Evolutionary conservation across 2,888 invertebrate genomes (phyloP).

Genomic region (Orthosia gracilis): DNA sequence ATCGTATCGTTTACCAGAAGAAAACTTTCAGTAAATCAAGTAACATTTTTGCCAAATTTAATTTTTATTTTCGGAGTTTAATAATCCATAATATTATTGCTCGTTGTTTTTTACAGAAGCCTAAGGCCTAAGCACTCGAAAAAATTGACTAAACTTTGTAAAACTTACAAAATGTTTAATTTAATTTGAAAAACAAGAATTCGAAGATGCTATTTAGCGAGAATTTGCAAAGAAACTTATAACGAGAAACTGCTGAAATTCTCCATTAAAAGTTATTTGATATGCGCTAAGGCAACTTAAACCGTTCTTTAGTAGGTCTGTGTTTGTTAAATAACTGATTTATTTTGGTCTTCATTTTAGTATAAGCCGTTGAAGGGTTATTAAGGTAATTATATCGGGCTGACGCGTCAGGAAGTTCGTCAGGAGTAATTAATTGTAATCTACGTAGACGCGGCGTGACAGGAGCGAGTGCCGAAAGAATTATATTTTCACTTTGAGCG

Average conservation of each 20-base stretch:
- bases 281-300: constrained; percentile 43
- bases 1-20: not conserved
- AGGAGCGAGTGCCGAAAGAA: constrained; percentile 28
- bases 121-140: not conserved
- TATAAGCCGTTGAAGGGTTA: constrained; percentile 45
- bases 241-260: constrained; percentile 47
- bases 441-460: constrained; percentile 33
- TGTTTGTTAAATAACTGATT: constrained; percentile 53
- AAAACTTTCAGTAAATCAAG: not conserved
- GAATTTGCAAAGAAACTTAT: constrained; percentile 40
- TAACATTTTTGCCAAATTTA: not conserved
- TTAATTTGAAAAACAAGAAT: constrained; percentile 25
- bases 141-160: not conserved
- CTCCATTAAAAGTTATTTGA: constrained; percentile 50
- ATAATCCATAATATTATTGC: not conserved
- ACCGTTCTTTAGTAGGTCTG: constrained; percentile 14
- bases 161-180: constrained; percentile 3
- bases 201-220: constrained; percentile 41
- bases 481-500: constrained; percentile 38
- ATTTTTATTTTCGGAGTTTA: not conserved
- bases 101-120: not conserved
- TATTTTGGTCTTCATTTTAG: constrained; percentile 57
- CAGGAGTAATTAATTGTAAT: constrained; percentile 66
- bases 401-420: constrained; percentile 54
- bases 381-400: constrained; percentile 60